These are phyloP conservation scores for Zalophus californianus DNA, from an alignment of 2,797 vertebrate species.

Conservation along the genomic window DNA sequence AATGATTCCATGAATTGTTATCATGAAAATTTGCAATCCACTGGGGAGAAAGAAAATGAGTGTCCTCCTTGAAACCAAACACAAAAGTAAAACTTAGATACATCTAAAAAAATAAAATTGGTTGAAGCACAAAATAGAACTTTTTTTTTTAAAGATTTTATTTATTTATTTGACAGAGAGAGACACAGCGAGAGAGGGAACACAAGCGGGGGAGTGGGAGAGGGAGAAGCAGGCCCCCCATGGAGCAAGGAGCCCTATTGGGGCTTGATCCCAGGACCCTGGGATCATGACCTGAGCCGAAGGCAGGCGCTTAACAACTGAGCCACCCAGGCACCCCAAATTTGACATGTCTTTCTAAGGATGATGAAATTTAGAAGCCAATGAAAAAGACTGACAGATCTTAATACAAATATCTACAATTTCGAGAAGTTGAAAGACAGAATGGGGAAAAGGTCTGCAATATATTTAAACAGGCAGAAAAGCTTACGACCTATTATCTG, in stretches of 20 bases:
- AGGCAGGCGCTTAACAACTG: too few species aligned
- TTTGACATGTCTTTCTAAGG: slow-evolving; percentile 24
- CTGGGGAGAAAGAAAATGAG: not conserved
- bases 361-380: slow-evolving; percentile 31
- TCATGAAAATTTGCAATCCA: not conserved
- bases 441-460: not conserved
- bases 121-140: not conserved
- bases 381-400: not conserved
- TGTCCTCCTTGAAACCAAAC: slow-evolving; percentile 21
- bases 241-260: too few species aligned
- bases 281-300: too few species aligned
- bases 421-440: not conserved
- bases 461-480: not conserved
- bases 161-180: too few species aligned
- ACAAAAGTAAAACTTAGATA: not conserved
- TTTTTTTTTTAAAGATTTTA: not conserved
- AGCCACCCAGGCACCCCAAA: not conserved
- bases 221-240: too few species aligned
- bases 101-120: slow-evolving; percentile 9
- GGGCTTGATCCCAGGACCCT: too few species aligned
- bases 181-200: too few species aligned
- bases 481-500: not conserved
- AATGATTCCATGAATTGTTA: not conserved
- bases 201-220: too few species aligned
- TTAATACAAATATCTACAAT: not conserved